Evolutionary conservation across 2,113 vertebrate genomes (phyloP).

Genomic region (Tauraco erythrolophus): DNA sequence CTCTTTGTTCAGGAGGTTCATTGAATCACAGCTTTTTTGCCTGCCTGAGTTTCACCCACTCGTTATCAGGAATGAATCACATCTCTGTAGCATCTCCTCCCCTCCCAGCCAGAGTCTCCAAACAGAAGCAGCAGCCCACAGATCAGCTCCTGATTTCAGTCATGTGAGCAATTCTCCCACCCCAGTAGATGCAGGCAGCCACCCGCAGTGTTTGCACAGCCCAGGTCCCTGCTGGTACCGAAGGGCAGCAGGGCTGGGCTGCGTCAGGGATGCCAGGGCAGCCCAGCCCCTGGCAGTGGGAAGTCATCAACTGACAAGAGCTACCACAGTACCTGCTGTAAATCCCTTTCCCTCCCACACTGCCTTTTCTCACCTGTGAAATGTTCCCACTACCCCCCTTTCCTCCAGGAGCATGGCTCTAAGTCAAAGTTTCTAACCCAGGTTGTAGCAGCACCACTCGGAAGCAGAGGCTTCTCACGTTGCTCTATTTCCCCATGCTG

Average conservation of each 20-base stretch:
- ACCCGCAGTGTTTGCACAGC: not conserved
- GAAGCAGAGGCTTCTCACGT: not conserved
- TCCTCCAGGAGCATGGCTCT: not conserved
- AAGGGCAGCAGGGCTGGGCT: not conserved
- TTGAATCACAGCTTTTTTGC: slow-evolving; percentile 52
- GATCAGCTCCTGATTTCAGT: slow-evolving; percentile 26
- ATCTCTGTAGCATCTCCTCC: slow-evolving; percentile 12
- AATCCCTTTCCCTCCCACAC: not conserved
- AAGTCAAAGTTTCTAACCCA: not conserved
- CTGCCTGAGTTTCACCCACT: slow-evolving; percentile 37
- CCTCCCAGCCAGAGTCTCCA: slow-evolving; percentile 24
- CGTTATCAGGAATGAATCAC: slow-evolving; percentile 47
- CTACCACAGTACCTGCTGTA: not conserved
- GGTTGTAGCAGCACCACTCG: not conserved
- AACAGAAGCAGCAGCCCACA: slow-evolving; percentile 41
- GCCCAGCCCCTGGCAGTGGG: not conserved
- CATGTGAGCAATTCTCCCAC: not conserved
- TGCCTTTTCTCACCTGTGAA: not conserved
- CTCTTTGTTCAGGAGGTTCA: slow-evolving; percentile 8
- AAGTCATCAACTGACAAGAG: not conserved
- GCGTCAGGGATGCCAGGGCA: not conserved
- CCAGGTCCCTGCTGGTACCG: not conserved
- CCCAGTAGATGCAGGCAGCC: not conserved
- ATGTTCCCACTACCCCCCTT: not conserved
- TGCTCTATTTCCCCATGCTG: not conserved